Evolutionary conservation across 92 coral and sea anemone species (phyloP).

Genomic region (Porites rus): DNA sequence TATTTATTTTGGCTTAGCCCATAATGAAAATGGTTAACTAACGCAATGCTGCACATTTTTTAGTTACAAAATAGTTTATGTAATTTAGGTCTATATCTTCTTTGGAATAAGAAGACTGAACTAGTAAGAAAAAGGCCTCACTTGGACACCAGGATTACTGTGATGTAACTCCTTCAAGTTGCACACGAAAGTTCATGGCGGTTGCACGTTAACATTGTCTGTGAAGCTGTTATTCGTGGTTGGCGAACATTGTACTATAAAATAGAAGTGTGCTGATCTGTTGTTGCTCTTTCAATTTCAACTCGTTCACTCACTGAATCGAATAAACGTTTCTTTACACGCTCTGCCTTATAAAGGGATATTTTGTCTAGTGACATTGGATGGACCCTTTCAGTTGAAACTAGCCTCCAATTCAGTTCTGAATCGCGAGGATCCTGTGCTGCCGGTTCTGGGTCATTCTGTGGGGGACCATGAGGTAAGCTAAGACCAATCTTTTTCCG

Average conservation of each 20-base stretch:
- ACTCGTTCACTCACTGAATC: slow-evolving; percentile 39
- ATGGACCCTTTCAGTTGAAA: too few relatives aligned
- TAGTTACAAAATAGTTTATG: too few relatives aligned
- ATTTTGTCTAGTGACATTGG: slow-evolving; percentile 40
- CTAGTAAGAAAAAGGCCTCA: too few relatives aligned
- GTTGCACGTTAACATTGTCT: neutral
- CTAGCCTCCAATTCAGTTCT: neutral
- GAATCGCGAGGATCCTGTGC: slow-evolving; percentile 26
- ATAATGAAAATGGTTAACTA: too few relatives aligned
- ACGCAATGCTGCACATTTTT: too few relatives aligned
- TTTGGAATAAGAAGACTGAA: too few relatives aligned
- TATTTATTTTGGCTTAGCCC: too few relatives aligned
- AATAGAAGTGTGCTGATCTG: neutral
- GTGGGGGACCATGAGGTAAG: slow-evolving; percentile 56
- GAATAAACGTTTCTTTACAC: slow-evolving; percentile 6
- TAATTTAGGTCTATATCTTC: too few relatives aligned
- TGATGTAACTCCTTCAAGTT: too few relatives aligned
- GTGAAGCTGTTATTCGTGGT: slow-evolving; percentile 69
- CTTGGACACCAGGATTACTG: too few relatives aligned
- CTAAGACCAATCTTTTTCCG: slow-evolving; percentile 11
- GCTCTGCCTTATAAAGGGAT: slow-evolving; percentile 22
- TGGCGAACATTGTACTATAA: slow-evolving; percentile 64
- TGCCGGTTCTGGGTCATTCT: slow-evolving; percentile 32
- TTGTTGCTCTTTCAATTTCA: slow-evolving; percentile 40
- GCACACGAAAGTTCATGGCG: too few relatives aligned